These are phyloP conservation scores for Ploceus nigricollis DNA, from an alignment of 2,113 vertebrate species.

Conservation along the genomic window DNA sequence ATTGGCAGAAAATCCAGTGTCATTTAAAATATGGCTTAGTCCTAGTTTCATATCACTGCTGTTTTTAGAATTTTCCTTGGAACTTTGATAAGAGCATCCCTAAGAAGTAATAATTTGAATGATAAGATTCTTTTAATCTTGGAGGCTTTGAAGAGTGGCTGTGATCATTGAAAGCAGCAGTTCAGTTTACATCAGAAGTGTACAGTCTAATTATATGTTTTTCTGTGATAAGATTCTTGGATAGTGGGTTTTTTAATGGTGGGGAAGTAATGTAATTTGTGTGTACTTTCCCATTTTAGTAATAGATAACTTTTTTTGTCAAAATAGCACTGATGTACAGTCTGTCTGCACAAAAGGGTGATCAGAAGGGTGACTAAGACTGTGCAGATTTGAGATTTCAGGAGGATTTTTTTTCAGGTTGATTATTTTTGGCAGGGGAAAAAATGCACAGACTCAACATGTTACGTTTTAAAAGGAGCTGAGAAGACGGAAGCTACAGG, in stretches of 20 bases:
- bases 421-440: slow-evolving; percentile 45
- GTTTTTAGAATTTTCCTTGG: slow-evolving; percentile 57
- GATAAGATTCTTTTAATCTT: slow-evolving; percentile 61
- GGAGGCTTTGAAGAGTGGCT: slow-evolving; percentile 60
- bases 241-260: background rate
- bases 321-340: slow-evolving; percentile 3
- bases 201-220: slow-evolving; percentile 58
- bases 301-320: slow-evolving; percentile 1
- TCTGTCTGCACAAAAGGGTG: slow-evolving; percentile 50
- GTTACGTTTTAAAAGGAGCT: background rate
- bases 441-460: slow-evolving; percentile 51
- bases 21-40: slow-evolving; percentile 60
- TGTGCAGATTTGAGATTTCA: slow-evolving; percentile 6
- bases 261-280: background rate
- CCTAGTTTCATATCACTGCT: slow-evolving; percentile 30
- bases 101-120: slow-evolving; percentile 69
- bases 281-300: background rate
- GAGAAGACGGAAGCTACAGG: slow-evolving; percentile 5
- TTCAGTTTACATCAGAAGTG: slow-evolving; percentile 55
- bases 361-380: slow-evolving; percentile 35
- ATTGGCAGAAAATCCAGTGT: slow-evolving; percentile 49
- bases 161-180: slow-evolving; percentile 58
- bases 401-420: slow-evolving; percentile 21
- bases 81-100: slow-evolving; percentile 68
- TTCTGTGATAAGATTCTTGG: slow-evolving; percentile 8